Evolutionary conservation across 2,113 vertebrate genomes (phyloP).

Genomic region (Cygnus atratus): DNA sequence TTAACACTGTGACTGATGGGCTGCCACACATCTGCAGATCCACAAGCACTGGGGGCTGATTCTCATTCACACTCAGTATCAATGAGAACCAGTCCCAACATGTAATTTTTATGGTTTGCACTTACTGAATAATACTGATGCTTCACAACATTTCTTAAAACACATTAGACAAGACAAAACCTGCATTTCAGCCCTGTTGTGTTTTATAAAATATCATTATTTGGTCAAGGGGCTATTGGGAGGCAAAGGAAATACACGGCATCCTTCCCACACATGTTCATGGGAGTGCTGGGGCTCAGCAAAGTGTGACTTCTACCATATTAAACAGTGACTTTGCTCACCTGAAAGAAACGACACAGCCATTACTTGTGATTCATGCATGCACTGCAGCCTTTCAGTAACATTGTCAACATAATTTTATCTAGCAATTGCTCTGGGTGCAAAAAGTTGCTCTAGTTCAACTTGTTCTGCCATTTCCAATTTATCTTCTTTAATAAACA

Average conservation of each 20-base stretch:
- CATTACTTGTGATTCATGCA: not conserved
- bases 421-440: not conserved
- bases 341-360: not conserved
- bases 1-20: not conserved
- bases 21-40: not conserved
- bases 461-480: constrained; percentile 38
- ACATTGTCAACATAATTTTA: not conserved
- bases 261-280: not conserved
- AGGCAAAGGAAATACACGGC: not conserved
- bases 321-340: not conserved
- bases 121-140: not conserved
- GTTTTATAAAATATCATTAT: not conserved
- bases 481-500: constrained; percentile 36
- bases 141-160: not conserved
- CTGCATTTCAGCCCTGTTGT: not conserved
- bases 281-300: not conserved
- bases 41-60: not conserved
- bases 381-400: not conserved
- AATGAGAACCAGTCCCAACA: not conserved
- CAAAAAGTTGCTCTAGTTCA: constrained; percentile 24
- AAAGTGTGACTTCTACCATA: not conserved
- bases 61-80: not conserved
- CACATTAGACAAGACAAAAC: not conserved
- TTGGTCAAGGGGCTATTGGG: not conserved
- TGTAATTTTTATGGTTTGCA: not conserved